Percentiles rank a stretch among this genome's conserved stretches.
phyloP scores from a whole-genome alignment of 1,140 invertebrate species.

The Drosophila bipectinata region DNA sequence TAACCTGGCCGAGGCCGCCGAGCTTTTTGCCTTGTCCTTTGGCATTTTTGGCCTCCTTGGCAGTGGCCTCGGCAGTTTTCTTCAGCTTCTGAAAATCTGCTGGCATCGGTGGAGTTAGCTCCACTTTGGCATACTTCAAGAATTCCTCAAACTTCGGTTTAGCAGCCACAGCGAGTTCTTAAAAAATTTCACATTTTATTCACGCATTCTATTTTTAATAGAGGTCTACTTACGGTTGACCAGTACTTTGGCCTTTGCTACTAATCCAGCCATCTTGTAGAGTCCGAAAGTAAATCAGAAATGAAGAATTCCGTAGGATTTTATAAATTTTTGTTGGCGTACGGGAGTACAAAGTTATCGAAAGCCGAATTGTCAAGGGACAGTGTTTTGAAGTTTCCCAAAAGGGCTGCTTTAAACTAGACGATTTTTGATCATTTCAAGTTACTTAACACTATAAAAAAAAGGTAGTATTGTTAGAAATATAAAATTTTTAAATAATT shows the following conservation, averaged over 20 bases:
- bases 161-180: conserved; percentile 86
- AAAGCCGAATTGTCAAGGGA: conserved; percentile 1
- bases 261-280: conserved; percentile 50
- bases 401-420: not conserved
- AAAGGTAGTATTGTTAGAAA: no score
- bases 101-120: conserved; percentile 94
- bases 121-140: conserved; percentile 95
- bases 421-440: not conserved
- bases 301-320: conserved; percentile 2
- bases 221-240: conserved; percentile 57
- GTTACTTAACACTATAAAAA: not conserved
- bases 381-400: not conserved
- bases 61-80: conserved; percentile 88
- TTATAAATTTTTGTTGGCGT: not conserved
- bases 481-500: no score
- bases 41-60: conserved; percentile 88
- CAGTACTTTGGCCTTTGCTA: conserved; percentile 47
- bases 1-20: conserved; percentile 91
- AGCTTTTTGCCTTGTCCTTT: conserved; percentile 68
- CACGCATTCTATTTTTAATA: not conserved
- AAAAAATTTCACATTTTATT: not conserved
- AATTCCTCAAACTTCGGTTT: conserved; percentile 91
- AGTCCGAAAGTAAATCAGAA: conserved; percentile 2
- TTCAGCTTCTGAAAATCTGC: conserved; percentile 92
- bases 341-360: conserved; percentile 11